Evolutionary conservation across 1,140 invertebrate species (phyloP).

Genomic region (Aplysia californica): DNA sequence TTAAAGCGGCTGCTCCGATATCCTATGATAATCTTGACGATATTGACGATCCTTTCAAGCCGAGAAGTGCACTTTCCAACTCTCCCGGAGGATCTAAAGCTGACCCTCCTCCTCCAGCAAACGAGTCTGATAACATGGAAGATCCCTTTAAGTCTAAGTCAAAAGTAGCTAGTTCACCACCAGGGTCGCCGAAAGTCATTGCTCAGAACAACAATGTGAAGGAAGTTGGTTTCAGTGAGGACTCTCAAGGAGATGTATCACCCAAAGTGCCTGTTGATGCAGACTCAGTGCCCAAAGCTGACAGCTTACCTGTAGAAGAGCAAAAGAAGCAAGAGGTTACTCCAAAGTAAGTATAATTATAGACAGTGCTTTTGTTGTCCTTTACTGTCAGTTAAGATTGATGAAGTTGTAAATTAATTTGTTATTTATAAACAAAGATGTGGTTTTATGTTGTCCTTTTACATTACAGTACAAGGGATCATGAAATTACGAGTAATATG

Average conservation of each 20-base stretch:
- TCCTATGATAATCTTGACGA: too few relatives aligned
- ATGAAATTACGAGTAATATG: neutral
- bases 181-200: neutral
- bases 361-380: too few relatives aligned
- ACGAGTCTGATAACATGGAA: neutral
- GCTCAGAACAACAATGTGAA: neutral
- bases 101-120: neutral
- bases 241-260: neutral
- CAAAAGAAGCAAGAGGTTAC: neutral
- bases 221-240: neutral
- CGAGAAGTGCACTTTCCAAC: too few relatives aligned
- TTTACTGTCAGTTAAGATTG: too few relatives aligned
- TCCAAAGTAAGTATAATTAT: constrained; percentile 1
- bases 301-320: neutral
- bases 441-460: neutral
- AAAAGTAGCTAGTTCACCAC: constrained; percentile 3
- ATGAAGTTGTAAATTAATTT: neutral
- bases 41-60: too few relatives aligned
- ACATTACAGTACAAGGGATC: neutral
- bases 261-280: neutral
- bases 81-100: too few relatives aligned
- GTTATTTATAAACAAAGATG: neutral
- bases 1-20: neutral
- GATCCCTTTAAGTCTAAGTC: constrained; percentile 12
- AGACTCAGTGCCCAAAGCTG: neutral